Base-by-base conservation (phyloP, 2,797 vertebrate genomes). In the Gymnocypris eckloni region DNA sequence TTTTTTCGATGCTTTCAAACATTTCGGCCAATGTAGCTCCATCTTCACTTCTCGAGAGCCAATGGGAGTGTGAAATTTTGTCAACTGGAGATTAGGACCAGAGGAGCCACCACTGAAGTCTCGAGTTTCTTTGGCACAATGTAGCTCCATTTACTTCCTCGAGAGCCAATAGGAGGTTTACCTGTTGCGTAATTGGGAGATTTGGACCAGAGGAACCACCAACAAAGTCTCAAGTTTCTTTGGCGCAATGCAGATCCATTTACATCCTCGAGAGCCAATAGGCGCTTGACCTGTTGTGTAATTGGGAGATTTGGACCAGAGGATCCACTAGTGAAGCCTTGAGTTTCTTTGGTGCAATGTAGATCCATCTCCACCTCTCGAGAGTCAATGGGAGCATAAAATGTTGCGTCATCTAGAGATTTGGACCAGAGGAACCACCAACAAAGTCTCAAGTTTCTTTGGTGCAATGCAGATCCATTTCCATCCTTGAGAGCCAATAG, bases 1-100 rank as follows among this genome's bases (percentile, higher is more conserved):
- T 71, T 82, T 37, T 37, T 69, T 69, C 5, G 67, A 83, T 89
- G 81, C 81, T 67, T 50, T 86, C 39, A 39, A 87, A 76, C 50
- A 3, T 87, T 82, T 71, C 39, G 41, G 64, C 66, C n/a, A 18
- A 48, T 56, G 61, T 77, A 64, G 54, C 59, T 71, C 45, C 77
- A 18, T 66, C 75, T 86, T 43, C 48, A 69, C 39, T 15, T 76
- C 71, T 83, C n/a, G 41, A 67, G 69, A 88, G 79, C 10, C 71
- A 77, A 81, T 54, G 15, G 76, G 71, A 59, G 67, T 18, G 6
- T 66, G 8, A 69, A 15, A 9, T 41, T 2, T 41, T 54, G 50
- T 84, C 79, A 84, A 8, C 15, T 75, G 67, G 64, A 43, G 56
- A 56, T 80, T 64, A 78, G 61, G 37, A 41, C 15, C 15, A 52